Percentiles rank a stretch among this genome's conserved stretches.
These are phyloP conservation scores for Saxidomus purpurata DNA, from an alignment of 1,140 invertebrate genomes.

Conservation along the genomic window DNA sequence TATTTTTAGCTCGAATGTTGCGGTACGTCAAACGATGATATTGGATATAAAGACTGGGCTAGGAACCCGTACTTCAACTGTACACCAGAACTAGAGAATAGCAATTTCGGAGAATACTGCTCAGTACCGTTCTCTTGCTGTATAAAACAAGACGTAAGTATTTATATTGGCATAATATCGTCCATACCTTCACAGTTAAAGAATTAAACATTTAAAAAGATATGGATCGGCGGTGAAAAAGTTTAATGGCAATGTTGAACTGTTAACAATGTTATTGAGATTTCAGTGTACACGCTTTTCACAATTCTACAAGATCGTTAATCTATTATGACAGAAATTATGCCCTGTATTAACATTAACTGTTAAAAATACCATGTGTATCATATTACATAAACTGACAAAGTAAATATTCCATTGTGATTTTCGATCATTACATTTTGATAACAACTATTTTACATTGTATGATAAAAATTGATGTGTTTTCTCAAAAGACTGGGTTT, in stretches of 20 bases:
- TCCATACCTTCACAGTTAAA: background rate
- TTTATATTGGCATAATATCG: background rate
- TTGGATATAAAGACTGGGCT: slow-evolving; percentile 96
- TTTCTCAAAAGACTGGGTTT: too few species aligned
- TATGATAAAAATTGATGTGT: too few species aligned
- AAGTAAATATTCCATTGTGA: too few species aligned
- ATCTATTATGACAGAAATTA: too few species aligned
- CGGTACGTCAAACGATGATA: slow-evolving; percentile 47
- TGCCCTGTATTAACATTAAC: too few species aligned
- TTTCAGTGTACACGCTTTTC: too few species aligned
- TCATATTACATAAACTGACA: too few species aligned
- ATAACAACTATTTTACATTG: too few species aligned
- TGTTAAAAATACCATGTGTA: too few species aligned
- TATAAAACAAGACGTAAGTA: slow-evolving; percentile 7
- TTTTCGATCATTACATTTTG: too few species aligned
- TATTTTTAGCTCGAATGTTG: slow-evolving; percentile 45
- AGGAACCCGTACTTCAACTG: slow-evolving; percentile 97
- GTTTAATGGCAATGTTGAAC: background rate
- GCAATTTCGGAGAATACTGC: slow-evolving; percentile 94
- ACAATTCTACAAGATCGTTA: too few species aligned
- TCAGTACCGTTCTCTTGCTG: slow-evolving; percentile 97
- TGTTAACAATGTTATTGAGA: too few species aligned
- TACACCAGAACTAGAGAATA: slow-evolving; percentile 82
- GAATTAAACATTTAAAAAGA: background rate
- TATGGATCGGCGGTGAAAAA: background rate